Conservation (phyloP, 1,140 invertebrate species). For the Oscheius sp. region DNA sequence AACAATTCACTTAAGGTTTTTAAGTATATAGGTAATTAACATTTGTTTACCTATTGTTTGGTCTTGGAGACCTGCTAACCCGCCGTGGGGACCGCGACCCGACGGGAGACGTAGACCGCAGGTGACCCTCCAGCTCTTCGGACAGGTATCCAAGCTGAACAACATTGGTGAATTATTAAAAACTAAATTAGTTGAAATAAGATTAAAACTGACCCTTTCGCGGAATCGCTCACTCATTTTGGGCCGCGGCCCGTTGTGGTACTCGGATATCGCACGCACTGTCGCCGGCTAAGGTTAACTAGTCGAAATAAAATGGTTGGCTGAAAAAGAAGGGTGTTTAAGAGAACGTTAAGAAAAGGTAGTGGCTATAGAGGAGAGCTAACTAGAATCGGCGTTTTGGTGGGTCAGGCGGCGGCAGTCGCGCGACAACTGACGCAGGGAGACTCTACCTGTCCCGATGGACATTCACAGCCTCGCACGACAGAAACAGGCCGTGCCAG, state of each 20-base stretch:
- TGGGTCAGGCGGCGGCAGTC: conserved; percentile 8
- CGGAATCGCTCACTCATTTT: conserved; percentile 44
- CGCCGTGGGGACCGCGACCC: conserved; percentile 38
- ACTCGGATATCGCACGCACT: neutral
- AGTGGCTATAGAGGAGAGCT: neutral
- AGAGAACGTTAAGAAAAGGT: neutral
- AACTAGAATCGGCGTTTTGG: neutral
- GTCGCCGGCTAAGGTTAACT: neutral
- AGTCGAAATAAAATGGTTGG: neutral
- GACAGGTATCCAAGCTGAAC: conserved; percentile 45
- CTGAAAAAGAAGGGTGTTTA: neutral
- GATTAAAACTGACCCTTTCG: conserved; percentile 36
- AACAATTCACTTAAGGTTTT: too few relatives aligned
- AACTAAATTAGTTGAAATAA: neutral
- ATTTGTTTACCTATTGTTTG: neutral
- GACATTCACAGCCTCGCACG: neutral
- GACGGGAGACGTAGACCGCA: conserved; percentile 30
- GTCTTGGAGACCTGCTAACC: conserved; percentile 35
- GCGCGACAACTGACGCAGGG: neutral
- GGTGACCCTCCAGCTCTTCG: conserved; percentile 42
- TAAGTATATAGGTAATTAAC: too few relatives aligned
- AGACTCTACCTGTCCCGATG: neutral
- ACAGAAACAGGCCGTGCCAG: too few relatives aligned
- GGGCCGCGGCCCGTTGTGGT: conserved; percentile 4
- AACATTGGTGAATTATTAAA: neutral